Percentiles rank a stretch among this genome's conserved stretches.
Conservation (phyloP, 2,888 invertebrate genomes). For the Mamestra brassicae region DNA sequence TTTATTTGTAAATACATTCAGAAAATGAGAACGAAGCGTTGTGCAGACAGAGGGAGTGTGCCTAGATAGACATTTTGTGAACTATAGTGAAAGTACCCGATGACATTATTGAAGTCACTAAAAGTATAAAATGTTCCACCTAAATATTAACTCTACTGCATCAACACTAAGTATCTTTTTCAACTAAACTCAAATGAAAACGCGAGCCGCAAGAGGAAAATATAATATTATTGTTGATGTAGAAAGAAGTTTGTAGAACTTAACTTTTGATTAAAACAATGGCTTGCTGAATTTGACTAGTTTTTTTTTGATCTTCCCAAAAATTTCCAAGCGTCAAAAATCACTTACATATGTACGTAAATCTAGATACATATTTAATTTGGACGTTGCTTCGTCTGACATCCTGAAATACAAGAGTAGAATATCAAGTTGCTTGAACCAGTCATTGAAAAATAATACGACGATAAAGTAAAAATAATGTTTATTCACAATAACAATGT, state of each 20-base stretch:
- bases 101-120: slow-evolving; percentile 5
- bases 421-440: neutral
- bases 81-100: slow-evolving; percentile 40
- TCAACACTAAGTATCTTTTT: neutral
- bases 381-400: neutral
- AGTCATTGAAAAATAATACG: slow-evolving; percentile 8
- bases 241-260: neutral
- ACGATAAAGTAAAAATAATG: slow-evolving; percentile 33
- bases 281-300: slow-evolving; percentile 1
- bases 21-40: slow-evolving; percentile 34
- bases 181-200: slow-evolving; percentile 1
- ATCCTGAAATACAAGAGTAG: neutral
- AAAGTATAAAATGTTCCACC: slow-evolving; percentile 6
- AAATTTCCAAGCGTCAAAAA: neutral
- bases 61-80: slow-evolving; percentile 35
- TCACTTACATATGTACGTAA: neutral
- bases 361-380: too few species aligned
- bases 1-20: slow-evolving; percentile 55
- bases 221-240: neutral
- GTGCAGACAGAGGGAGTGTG: slow-evolving; percentile 16
- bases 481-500: slow-evolving; percentile 58
- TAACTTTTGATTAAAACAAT: slow-evolving; percentile 31
- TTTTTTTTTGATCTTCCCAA: slow-evolving; percentile 18
- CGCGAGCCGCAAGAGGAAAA: neutral
- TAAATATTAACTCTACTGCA: slow-evolving; percentile 7